These are phyloP conservation scores for Chlorospingus flavigularis DNA, from an alignment of 2,797 vertebrate species.

Conservation along the genomic window DNA sequence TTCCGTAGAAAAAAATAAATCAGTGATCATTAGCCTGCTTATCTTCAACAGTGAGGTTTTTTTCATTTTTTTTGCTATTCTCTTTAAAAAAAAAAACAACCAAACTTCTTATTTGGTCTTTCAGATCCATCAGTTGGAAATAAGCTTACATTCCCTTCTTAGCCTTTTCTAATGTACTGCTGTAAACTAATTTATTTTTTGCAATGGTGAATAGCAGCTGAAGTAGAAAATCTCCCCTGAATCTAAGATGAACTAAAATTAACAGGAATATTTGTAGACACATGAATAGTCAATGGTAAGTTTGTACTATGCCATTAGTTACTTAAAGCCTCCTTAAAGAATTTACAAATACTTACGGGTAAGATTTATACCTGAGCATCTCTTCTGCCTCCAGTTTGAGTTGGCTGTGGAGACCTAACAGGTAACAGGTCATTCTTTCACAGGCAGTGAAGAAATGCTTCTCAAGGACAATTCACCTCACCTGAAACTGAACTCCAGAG, in stretches of 20 bases:
- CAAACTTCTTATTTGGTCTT: background rate
- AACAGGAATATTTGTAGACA: background rate
- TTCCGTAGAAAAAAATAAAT: background rate
- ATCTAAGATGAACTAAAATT: background rate
- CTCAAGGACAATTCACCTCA: background rate
- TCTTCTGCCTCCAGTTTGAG: background rate
- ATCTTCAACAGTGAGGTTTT: background rate
- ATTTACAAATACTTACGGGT: background rate
- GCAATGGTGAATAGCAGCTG: background rate
- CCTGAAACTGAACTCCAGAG: background rate
- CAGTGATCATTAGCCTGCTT: background rate
- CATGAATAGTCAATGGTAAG: background rate
- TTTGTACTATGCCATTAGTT: background rate
- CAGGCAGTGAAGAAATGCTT: background rate
- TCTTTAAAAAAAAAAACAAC: background rate
- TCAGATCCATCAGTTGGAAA: background rate
- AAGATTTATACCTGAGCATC: background rate
- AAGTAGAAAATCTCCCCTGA: background rate
- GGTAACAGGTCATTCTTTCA: no score
- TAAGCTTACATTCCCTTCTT: background rate
- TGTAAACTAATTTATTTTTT: constrained; percentile 8
- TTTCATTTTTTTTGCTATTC: background rate
- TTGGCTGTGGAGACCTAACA: background rate
- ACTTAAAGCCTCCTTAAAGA: background rate
- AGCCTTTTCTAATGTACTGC: background rate